Conservation (phyloP, 1,140 invertebrate genomes). For the Limonius californicus region DNA sequence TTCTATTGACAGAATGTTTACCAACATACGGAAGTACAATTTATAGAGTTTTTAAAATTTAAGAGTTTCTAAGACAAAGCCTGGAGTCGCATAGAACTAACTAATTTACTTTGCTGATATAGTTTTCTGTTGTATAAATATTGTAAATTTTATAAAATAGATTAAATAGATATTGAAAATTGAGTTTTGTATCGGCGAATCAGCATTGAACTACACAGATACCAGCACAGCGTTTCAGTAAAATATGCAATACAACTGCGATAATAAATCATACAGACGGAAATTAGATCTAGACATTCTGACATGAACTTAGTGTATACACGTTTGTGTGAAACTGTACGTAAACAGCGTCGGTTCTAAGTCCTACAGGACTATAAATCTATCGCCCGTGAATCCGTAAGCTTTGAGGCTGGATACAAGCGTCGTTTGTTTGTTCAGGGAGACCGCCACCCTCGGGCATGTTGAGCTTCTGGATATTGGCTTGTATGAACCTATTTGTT, state of each 20-base stretch:
- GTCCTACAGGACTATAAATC: conserved; percentile 35
- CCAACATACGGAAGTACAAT: too few species aligned
- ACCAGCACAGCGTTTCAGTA: neutral
- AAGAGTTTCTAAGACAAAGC: too few species aligned
- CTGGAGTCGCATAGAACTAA: too few species aligned
- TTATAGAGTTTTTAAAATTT: too few species aligned
- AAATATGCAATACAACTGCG: neutral
- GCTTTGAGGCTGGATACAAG: conserved; percentile 33
- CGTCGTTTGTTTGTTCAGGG: conserved; percentile 33
- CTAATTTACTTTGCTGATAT: too few species aligned
- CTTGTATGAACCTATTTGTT: conserved; percentile 34
- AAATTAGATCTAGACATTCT: conserved; percentile 10
- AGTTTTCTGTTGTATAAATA: too few species aligned
- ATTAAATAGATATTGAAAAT: too few species aligned
- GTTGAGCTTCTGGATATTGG: conserved; percentile 30
- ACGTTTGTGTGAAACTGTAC: conserved; percentile 16
- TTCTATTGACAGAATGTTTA: too few species aligned
- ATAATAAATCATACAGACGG: conserved; percentile 11
- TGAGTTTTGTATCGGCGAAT: too few species aligned
- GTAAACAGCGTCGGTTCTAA: conserved; percentile 23
- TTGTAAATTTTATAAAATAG: too few species aligned
- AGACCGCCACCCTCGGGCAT: conserved; percentile 26
- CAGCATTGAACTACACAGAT: too few species aligned
- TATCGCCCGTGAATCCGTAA: conserved; percentile 31
- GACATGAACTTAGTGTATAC: conserved; percentile 11